phyloP scores from a whole-genome alignment of 2,888 invertebrate genomes.

The Orthosia gracilis region DNA sequence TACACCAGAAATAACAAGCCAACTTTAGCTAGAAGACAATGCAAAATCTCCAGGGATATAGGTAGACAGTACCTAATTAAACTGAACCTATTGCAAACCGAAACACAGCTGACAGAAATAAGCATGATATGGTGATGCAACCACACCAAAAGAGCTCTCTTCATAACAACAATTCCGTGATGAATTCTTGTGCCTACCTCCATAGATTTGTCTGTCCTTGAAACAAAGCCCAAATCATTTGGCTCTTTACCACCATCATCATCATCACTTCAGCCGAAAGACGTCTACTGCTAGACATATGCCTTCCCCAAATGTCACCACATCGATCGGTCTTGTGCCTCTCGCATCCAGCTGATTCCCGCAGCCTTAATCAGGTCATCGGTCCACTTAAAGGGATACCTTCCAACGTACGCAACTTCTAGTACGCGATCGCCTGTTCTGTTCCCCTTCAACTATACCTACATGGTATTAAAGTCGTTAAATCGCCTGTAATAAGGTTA shows the following conservation, averaged over 20 bases:
- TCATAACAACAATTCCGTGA: no score
- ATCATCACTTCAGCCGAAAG: no score
- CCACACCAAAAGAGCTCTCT: background rate
- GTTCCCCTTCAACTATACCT: background rate
- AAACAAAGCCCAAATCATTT: background rate
- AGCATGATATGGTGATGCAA: no score
- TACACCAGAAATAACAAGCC: background rate
- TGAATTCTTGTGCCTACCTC: background rate
- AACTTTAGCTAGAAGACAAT: background rate
- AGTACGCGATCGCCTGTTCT: no score
- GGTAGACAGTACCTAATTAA: background rate
- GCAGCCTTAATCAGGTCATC: no score
- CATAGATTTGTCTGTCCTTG: background rate
- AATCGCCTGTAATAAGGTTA: conserved; percentile 25
- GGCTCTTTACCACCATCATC: background rate
- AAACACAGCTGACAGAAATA: background rate
- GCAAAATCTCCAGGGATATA: background rate
- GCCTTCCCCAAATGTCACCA: no score
- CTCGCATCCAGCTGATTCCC: no score
- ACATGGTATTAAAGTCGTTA: conserved; percentile 2
- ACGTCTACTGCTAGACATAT: no score
- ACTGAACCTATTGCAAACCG: background rate
- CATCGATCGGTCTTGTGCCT: no score
- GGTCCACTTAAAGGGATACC: no score
- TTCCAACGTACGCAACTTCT: no score